Evolutionary conservation across 2,888 invertebrate genomes (phyloP), one percentile per base, ranked within the genome.

Genomic region (Lydus trimaculatus): DNA sequence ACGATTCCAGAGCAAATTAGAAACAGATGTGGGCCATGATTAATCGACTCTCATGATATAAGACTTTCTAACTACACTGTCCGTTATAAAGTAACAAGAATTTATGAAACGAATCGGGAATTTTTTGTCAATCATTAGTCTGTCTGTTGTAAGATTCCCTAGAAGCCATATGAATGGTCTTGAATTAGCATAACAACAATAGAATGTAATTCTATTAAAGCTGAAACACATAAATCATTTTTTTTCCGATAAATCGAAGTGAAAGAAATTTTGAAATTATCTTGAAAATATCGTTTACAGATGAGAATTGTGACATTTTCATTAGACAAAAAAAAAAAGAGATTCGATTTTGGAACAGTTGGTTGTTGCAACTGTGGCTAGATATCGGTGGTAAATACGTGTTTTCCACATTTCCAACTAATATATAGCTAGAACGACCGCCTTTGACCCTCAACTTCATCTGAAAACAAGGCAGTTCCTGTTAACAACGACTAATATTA

Each of bases 401-500:
- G 25, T 25, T 61, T 61, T 64, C 56, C 64, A 58, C 58, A 60
- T 63, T 65, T 60, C 61, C 59, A 23, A 23, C 56, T 69, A 62
- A 69, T 39, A 64, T 52, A 69, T 65, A 66, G 65, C 31, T 48
- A 31, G 48, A 11, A 60, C 48, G 33, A 20, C 36, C 63, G 56
- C 58, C 67, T 70, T 67, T 70, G 67, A 70, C 70, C 67, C 59
- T n/a, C 31, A 23, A 11, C 43, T 58, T 65, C 67, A 64, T 67
- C 67, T 36, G 60, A 67, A 67, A 67, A 64, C 64, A 64, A 64
- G 58, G 33, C 52, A 28, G 56, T 31, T 31, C 64, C 64, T 64
- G 64, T 64, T 64, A 64, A 64, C 64, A 64, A 25, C 64, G 65
- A 69, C 66, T 60, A 64, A 62, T 70, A 71, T 71, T 67, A 75